Evolutionary conservation across 2,797 vertebrate genomes (phyloP).

Genomic region (Hippocampus kuda): DNA sequence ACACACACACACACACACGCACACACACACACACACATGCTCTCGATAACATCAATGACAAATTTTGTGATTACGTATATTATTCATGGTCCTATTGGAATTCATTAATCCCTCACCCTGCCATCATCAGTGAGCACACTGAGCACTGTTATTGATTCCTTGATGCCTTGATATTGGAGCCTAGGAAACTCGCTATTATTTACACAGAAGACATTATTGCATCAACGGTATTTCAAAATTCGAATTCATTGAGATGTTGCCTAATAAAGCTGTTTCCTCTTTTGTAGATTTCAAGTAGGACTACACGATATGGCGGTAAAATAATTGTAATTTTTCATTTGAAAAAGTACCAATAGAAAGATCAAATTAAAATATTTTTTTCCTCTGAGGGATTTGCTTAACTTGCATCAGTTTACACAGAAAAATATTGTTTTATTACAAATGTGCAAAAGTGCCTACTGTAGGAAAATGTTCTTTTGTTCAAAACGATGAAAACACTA

Average conservation of each 20-base stretch:
- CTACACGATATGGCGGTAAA: too few species aligned
- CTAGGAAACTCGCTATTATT: slow-evolving; percentile 33
- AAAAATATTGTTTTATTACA: too few species aligned
- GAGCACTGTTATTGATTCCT: slow-evolving; percentile 48
- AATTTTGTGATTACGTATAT: slow-evolving; percentile 46
- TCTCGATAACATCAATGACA: slow-evolving; percentile 32
- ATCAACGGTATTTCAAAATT: slow-evolving; percentile 23
- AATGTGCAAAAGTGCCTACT: too few species aligned
- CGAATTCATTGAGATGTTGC: slow-evolving; percentile 33
- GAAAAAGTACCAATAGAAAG: too few species aligned
- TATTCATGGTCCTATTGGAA: slow-evolving; percentile 39
- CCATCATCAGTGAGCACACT: slow-evolving; percentile 24
- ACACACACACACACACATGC: not conserved
- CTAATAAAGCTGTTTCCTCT: slow-evolving; percentile 10
- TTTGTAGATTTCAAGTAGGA: not conserved
- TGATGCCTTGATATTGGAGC: slow-evolving; percentile 30
- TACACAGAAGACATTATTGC: slow-evolving; percentile 29
- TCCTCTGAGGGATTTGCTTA: too few species aligned
- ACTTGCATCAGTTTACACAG: too few species aligned
- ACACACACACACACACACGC: not conserved
- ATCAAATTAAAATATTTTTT: too few species aligned
- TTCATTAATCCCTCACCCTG: slow-evolving; percentile 45
- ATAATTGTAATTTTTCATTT: too few species aligned
- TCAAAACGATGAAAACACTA: too few species aligned
- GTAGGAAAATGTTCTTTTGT: too few species aligned